Percentiles rank a stretch among this genome's conserved stretches.
Evolutionary conservation across 2,888 invertebrate genomes (phyloP).

Genomic region (Cantharis lateralis): DNA sequence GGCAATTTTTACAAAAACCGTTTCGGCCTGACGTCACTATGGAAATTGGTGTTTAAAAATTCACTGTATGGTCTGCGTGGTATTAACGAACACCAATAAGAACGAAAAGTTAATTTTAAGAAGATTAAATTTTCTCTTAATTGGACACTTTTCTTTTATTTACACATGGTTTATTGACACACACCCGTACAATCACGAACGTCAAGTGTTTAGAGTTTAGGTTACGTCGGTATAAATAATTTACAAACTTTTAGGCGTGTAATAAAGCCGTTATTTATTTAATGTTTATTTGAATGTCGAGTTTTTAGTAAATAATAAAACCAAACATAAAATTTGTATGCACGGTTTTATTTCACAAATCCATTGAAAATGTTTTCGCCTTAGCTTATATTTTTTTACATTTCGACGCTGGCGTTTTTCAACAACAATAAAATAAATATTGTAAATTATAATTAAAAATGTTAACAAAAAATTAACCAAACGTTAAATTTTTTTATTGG

Average conservation of each 20-base stretch:
- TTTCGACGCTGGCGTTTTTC: neutral
- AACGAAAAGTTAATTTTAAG: neutral
- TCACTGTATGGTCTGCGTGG: neutral
- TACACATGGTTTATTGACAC: neutral
- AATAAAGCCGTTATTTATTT: neutral
- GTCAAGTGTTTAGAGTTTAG: neutral
- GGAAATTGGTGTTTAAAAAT: too few relatives aligned
- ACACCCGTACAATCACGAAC: neutral
- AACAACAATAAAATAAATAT: neutral
- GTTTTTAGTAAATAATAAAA: neutral
- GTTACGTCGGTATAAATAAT: neutral
- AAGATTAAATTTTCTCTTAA: neutral
- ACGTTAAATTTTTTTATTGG: too few relatives aligned
- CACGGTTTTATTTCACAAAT: neutral
- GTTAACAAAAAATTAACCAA: neutral
- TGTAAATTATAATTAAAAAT: too few relatives aligned
- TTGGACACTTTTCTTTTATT: neutral
- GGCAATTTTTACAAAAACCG: too few relatives aligned
- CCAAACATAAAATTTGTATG: neutral
- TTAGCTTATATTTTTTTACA: neutral
- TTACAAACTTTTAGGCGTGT: neutral
- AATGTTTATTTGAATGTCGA: neutral
- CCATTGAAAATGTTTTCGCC: neutral
- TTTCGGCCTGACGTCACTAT: too few relatives aligned
- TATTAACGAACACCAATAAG: neutral